These are phyloP conservation scores for Phyllotreta cruciferae DNA, from an alignment of 2,888 invertebrate genomes.

Conservation along the genomic window DNA sequence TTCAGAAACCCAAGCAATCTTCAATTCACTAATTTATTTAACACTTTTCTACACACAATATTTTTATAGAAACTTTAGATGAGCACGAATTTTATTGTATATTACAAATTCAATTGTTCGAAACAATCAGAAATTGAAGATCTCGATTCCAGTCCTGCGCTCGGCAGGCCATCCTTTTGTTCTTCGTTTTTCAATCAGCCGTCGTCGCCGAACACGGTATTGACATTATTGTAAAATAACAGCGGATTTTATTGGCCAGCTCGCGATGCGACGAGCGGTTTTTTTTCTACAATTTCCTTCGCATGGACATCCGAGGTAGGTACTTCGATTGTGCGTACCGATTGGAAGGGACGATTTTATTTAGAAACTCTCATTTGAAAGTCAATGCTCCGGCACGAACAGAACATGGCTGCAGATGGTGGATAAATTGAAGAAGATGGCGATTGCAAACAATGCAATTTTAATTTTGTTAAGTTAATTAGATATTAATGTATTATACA, in stretches of 20 bases:
- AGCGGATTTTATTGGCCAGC: constrained; percentile 44
- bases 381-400: constrained; percentile 20
- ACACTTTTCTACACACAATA: too few relatives aligned
- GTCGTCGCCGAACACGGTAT: constrained; percentile 35
- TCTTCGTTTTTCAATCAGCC: constrained; percentile 34
- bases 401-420: constrained; percentile 22
- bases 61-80: too few relatives aligned
- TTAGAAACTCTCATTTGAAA: constrained; percentile 24
- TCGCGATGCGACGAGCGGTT: constrained; percentile 39
- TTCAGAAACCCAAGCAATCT: not conserved
- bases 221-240: constrained; percentile 44
- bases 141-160: constrained; percentile 17
- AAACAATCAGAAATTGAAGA: not conserved
- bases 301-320: constrained; percentile 30
- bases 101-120: too few relatives aligned
- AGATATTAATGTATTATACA: too few relatives aligned
- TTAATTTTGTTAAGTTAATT: too few relatives aligned
- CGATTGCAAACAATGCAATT: not conserved
- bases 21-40: too few relatives aligned
- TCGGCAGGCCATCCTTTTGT: constrained; percentile 34
- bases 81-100: too few relatives aligned
- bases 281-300: constrained; percentile 37
- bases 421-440: constrained; percentile 16
- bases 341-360: constrained; percentile 30
- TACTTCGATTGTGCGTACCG: constrained; percentile 35